phyloP scores from a whole-genome alignment of 2,888 invertebrate genomes.

The Trichacis sp. region DNA sequence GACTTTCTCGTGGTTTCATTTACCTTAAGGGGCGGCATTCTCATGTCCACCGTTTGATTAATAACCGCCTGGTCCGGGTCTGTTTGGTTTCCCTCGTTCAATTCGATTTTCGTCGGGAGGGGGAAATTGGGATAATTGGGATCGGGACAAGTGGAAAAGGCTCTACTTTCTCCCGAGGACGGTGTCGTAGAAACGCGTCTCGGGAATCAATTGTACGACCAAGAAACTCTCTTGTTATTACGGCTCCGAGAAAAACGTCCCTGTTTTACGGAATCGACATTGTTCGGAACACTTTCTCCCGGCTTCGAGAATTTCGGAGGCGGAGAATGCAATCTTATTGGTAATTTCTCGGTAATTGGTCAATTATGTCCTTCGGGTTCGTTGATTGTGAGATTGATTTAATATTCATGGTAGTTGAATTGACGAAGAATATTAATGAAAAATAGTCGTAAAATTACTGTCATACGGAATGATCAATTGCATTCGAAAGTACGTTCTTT shows the following conservation, averaged over 20 bases:
- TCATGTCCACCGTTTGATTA: conserved; percentile 30
- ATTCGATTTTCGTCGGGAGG: neutral
- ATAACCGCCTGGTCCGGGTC: conserved; percentile 7
- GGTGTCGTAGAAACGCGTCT: conserved; percentile 14
- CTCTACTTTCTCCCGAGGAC: conserved; percentile 40
- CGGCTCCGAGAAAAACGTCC: neutral
- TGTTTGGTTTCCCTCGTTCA: neutral
- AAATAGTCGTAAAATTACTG: no score
- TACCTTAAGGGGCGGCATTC: conserved; percentile 29
- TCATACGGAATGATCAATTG: no score
- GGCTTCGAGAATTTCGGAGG: no score
- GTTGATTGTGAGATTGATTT: no score
- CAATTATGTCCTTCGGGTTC: no score
- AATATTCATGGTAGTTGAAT: no score
- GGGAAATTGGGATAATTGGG: conserved; percentile 37
- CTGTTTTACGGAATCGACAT: conserved; percentile 2
- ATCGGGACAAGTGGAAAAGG: conserved; percentile 38
- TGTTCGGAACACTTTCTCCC: conserved; percentile 3
- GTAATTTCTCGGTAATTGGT: no score
- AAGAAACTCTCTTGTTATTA: conserved; percentile 8
- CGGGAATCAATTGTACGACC: conserved; percentile 9
- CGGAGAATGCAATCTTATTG: no score
- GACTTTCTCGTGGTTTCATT: conserved; percentile 40
- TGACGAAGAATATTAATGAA: no score
- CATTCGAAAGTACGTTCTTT: no score